Conservation (phyloP, 2,113 vertebrate genomes). For the Zosterops hypoxanthus region DNA sequence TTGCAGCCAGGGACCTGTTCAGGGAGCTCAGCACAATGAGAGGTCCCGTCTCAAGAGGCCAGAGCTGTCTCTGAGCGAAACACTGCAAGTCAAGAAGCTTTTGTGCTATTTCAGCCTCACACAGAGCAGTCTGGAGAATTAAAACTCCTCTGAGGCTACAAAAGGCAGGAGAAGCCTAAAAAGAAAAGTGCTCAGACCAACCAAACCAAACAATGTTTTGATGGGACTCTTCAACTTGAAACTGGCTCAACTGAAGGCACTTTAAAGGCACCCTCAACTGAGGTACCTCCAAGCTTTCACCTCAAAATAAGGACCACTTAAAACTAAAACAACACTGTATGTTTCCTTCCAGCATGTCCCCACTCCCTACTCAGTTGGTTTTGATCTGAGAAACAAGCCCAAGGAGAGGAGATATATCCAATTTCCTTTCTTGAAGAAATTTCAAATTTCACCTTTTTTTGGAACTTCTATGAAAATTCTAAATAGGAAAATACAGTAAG, state of each 20-base stretch:
- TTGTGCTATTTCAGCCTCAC: background rate
- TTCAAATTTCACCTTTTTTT: background rate
- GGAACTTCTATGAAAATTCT: background rate
- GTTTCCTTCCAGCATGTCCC: background rate
- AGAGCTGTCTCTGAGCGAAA: background rate
- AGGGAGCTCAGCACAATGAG: background rate
- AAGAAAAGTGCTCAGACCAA: background rate
- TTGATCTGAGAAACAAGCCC: background rate
- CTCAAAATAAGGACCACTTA: background rate
- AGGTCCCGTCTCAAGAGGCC: background rate
- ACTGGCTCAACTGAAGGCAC: background rate
- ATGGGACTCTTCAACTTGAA: background rate
- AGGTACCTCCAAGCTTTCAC: background rate
- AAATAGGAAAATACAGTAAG: background rate
- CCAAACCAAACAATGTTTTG: background rate
- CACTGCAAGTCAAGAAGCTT: rapidly evolving
- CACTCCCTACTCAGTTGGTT: background rate
- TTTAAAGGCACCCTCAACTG: background rate
- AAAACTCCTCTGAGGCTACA: background rate
- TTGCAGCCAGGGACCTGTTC: background rate
- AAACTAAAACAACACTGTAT: background rate
- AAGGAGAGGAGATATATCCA: background rate
- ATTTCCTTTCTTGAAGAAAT: background rate
- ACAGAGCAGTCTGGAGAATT: background rate
- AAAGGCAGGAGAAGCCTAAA: background rate